Percentiles rank a stretch among this genome's conserved stretches.
These are phyloP conservation scores for Pipistrellus kuhlii DNA, from an alignment of 2,797 vertebrate genomes.

Conservation along the genomic window DNA sequence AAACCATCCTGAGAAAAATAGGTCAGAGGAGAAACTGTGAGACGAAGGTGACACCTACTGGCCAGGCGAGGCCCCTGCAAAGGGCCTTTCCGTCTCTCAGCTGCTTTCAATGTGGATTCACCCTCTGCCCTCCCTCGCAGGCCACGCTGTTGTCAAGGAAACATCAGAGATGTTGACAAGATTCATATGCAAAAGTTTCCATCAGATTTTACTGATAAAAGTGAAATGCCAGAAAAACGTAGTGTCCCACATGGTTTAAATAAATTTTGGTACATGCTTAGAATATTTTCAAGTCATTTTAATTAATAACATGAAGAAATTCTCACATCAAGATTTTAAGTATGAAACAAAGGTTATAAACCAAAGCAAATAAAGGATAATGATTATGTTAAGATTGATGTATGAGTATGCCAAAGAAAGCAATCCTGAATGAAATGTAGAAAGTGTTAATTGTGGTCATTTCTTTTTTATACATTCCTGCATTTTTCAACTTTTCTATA, in stretches of 20 bases:
- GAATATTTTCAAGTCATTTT: slow-evolving; percentile 13
- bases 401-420: not conserved
- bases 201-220: slow-evolving; percentile 30
- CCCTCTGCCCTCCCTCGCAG: not conserved
- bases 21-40: not conserved
- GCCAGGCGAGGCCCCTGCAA: not conserved
- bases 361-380: not conserved
- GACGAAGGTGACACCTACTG: slow-evolving; percentile 72
- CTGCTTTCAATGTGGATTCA: not conserved
- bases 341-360: not conserved
- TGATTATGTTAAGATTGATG: not conserved
- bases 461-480: not conserved
- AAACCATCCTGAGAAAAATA: not conserved
- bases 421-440: slow-evolving; percentile 16
- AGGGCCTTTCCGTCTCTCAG: not conserved
- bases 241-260: not conserved
- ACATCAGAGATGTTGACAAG: not conserved
- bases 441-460: not conserved
- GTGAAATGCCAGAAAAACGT: not conserved
- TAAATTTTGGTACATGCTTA: not conserved
- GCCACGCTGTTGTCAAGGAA: not conserved
- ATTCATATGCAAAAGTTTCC: not conserved
- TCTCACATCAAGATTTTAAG: not conserved
- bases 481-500: slow-evolving; percentile 33
- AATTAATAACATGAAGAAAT: slow-evolving; percentile 14